Evolutionary conservation across 1,140 invertebrate species (phyloP).

Genomic region (Vanessa atalanta): DNA sequence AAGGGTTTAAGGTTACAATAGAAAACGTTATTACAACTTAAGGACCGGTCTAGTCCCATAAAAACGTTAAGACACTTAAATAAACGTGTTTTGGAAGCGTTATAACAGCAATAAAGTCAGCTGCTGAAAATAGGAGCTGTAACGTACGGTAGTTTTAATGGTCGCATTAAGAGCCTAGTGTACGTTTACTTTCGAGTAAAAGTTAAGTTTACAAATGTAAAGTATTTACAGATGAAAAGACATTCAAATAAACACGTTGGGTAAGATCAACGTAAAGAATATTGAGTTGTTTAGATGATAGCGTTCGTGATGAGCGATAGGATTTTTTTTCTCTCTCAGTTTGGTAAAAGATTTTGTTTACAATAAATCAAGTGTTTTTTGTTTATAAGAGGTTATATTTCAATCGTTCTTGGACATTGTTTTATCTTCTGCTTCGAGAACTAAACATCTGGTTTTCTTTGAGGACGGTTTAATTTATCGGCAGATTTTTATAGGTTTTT

Average conservation of each 20-base stretch:
- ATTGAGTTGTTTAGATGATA: slow-evolving; percentile 21
- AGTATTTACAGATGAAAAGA: slow-evolving; percentile 43
- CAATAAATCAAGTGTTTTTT: slow-evolving; percentile 22
- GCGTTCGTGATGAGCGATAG: slow-evolving; percentile 6
- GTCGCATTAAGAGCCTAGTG: slow-evolving; percentile 47
- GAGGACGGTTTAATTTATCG: background rate
- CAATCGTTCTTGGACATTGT: slow-evolving; percentile 19
- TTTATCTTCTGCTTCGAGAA: slow-evolving; percentile 8
- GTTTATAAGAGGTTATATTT: slow-evolving; percentile 23
- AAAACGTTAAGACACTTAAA: slow-evolving; percentile 50
- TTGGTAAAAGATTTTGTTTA: slow-evolving; percentile 10
- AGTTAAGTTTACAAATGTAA: slow-evolving; percentile 46
- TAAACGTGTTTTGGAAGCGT: slow-evolving; percentile 46
- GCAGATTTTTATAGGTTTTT: slow-evolving; percentile 6
- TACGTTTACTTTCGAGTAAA: slow-evolving; percentile 39
- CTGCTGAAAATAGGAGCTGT: slow-evolving; percentile 53
- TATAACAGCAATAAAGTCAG: slow-evolving; percentile 49
- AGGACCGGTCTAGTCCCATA: slow-evolving; percentile 28
- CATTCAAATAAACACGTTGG: slow-evolving; percentile 39
- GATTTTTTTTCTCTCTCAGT: slow-evolving; percentile 4
- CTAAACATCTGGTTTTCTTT: slow-evolving; percentile 24
- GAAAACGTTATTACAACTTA: slow-evolving; percentile 20
- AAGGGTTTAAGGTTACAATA: slow-evolving; percentile 14
- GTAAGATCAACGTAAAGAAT: slow-evolving; percentile 36
- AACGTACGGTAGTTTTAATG: slow-evolving; percentile 50